Evolutionary conservation across 2,888 invertebrate species (phyloP).

Genomic region (Pomacea canaliculata): DNA sequence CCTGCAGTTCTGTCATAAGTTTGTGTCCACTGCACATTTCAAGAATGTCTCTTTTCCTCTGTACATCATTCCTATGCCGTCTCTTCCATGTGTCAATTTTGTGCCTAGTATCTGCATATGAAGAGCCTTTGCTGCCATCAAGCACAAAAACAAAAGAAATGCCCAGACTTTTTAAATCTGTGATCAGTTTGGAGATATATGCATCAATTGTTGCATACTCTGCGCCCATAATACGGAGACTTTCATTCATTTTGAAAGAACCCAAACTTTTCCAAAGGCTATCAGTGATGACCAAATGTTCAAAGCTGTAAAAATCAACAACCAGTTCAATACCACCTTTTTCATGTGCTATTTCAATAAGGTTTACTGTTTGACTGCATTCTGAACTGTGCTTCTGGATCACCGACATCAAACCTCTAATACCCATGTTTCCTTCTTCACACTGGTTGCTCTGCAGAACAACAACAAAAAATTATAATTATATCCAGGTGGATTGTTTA

Average conservation of each 20-base stretch:
- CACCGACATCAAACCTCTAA: conserved; percentile 51
- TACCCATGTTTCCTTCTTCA: conserved; percentile 50
- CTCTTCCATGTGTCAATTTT: conserved; percentile 62
- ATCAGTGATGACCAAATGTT: conserved; percentile 46
- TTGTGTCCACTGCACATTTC: conserved; percentile 47
- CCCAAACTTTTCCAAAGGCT: conserved; percentile 54
- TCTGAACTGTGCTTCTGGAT: conserved; percentile 45
- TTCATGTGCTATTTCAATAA: conserved; percentile 54
- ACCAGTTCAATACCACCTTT: conserved; percentile 60
- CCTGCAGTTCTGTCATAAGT: conserved; percentile 38
- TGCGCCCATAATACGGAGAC: conserved; percentile 59
- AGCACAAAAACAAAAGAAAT: conserved; percentile 62
- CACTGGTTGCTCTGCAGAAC: background rate
- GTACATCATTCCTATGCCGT: conserved; percentile 52
- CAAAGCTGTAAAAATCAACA: conserved; percentile 63
- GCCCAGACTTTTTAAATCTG: conserved; percentile 50
- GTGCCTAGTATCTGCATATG: conserved; percentile 44
- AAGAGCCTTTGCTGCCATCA: conserved; percentile 63
- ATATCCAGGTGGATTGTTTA: no score
- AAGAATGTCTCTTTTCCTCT: conserved; percentile 43
- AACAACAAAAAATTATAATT: background rate
- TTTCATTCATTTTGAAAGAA: conserved; percentile 45
- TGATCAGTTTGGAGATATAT: conserved; percentile 55
- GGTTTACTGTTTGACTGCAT: conserved; percentile 55
- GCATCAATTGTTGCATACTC: conserved; percentile 56